phyloP scores from a whole-genome alignment of 2,113 vertebrate species.

The Phrynosoma blainvillii region DNA sequence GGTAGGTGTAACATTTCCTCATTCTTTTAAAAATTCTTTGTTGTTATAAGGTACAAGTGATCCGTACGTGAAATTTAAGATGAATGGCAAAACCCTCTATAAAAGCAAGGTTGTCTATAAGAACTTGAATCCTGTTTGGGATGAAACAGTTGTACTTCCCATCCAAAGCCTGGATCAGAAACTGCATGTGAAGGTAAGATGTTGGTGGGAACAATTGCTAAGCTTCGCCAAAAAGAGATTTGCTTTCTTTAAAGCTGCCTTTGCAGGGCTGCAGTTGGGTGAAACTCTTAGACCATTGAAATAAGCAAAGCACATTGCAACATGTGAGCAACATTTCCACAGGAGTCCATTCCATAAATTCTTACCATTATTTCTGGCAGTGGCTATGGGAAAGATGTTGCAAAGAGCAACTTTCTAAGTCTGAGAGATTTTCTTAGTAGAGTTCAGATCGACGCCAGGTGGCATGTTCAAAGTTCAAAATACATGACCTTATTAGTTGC shows the following conservation, averaged over 20 bases:
- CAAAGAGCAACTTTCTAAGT: not conserved
- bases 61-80: constrained; percentile 95
- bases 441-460: not conserved
- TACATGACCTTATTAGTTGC: not conserved
- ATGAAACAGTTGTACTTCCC: constrained; percentile 89
- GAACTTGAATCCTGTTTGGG: constrained; percentile 93
- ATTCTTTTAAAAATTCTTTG: constrained; percentile 1
- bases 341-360: not conserved
- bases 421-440: not conserved
- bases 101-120: constrained; percentile 97
- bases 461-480: not conserved
- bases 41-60: constrained; percentile 87
- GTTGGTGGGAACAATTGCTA: not conserved
- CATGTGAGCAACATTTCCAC: not conserved
- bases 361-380: not conserved
- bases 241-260: not conserved
- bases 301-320: not conserved
- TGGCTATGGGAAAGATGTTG: not conserved
- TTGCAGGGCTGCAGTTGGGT: not conserved
- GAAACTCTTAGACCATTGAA: not conserved
- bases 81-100: constrained; percentile 93
- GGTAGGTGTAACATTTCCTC: not conserved
- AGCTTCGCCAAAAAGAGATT: not conserved
- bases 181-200: constrained; percentile 86
- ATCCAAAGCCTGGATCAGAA: constrained; percentile 86